phyloP scores from a whole-genome alignment of 2,113 vertebrate genomes.

The Miniopterus natalensis region DNA sequence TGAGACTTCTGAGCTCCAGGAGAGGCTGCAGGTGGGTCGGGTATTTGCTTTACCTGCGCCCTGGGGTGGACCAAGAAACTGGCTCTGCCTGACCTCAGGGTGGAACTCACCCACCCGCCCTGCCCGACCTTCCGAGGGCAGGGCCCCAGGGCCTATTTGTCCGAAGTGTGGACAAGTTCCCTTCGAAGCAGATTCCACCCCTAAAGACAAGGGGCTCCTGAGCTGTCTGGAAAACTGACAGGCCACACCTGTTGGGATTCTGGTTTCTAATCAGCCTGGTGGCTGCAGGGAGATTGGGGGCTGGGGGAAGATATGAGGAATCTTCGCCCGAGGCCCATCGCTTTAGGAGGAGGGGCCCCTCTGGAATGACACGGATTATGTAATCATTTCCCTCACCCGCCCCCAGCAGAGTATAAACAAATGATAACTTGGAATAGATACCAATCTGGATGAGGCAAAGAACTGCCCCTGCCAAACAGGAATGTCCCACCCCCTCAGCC shows the following conservation, averaged over 20 bases:
- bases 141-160: background rate
- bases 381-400: background rate
- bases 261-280: background rate
- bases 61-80: background rate
- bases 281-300: background rate
- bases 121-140: background rate
- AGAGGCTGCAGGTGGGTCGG: background rate
- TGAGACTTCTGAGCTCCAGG: background rate
- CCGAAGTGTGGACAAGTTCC: background rate
- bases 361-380: background rate
- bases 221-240: background rate
- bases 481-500: background rate
- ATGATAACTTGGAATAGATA: background rate
- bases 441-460: background rate
- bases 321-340: background rate
- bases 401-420: background rate
- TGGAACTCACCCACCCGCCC: background rate
- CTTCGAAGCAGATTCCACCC: background rate
- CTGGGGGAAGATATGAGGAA: background rate
- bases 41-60: background rate
- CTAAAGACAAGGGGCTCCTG: background rate
- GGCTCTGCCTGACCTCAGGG: background rate
- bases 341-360: background rate
- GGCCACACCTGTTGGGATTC: background rate
- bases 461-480: conserved; percentile 22